These are phyloP conservation scores for Aulostomus chinensis DNA, from an alignment of 2,797 vertebrate species.

Conservation along the genomic window DNA sequence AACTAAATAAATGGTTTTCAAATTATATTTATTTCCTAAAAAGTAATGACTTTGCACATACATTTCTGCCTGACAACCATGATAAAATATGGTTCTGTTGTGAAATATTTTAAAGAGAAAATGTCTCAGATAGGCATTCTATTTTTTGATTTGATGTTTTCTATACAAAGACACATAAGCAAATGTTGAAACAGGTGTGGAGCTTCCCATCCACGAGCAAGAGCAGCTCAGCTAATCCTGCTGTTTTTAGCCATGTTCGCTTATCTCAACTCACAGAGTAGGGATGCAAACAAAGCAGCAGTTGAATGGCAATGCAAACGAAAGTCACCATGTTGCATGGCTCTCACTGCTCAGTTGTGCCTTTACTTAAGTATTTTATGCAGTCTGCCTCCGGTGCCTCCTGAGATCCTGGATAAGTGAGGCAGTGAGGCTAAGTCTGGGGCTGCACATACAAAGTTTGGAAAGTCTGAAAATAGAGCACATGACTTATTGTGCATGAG, in stretches of 20 bases:
- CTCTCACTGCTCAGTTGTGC: conserved; percentile 21
- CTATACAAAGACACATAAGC: conserved; percentile 31
- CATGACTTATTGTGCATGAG: no score
- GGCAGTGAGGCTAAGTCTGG: not conserved
- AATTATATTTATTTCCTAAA: no score
- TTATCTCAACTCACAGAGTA: conserved; percentile 59
- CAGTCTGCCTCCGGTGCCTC: conserved; percentile 34
- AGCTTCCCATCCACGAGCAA: conserved; percentile 17
- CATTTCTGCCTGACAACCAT: no score
- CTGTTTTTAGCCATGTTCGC: conserved; percentile 49
- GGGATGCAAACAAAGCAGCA: conserved; percentile 49
- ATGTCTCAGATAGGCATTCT: conserved; percentile 8
- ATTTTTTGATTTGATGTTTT: conserved; percentile 36
- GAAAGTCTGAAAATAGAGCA: no score
- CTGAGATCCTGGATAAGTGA: conserved; percentile 23
- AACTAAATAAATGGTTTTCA: no score
- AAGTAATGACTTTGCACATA: no score
- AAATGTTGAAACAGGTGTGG: conserved; percentile 47
- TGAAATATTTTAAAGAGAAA: conserved; percentile 23
- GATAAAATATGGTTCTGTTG: no score
- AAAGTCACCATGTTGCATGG: conserved; percentile 43
- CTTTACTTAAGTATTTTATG: conserved; percentile 31
- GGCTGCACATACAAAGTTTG: no score
- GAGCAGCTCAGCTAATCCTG: conserved; percentile 51
- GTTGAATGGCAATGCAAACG: conserved; percentile 54